Evolutionary conservation across 2,113 vertebrate species (phyloP), one percentile per base, ranked within the genome.

Genomic region (Leucosticte australis): DNA sequence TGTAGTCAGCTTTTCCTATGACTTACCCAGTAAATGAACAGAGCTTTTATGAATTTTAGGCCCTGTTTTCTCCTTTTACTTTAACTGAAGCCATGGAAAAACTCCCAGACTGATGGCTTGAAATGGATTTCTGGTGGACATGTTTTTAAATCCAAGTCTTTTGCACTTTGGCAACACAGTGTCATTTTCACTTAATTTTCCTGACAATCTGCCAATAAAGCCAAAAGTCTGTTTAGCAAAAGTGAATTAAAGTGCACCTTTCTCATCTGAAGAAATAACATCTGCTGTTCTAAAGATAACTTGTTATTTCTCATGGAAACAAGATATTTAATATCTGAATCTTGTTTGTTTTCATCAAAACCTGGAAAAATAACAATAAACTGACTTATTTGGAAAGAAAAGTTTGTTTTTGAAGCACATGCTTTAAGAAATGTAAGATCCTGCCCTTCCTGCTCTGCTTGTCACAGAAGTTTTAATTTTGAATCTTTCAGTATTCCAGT

Each of bases 151-250:
- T 89, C 55, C 68, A 81, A 95, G 85, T 27, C 35, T 92, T 85
- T 92, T 81, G 44, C 69, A 78, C 63, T 94, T 86, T 90, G 88
- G 79, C 92, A 94, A 63, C 1, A 4, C 9, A 22, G 33, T 59
- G 52, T 77, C 15, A 2, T 80, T 92, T 83, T 93, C 83, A 78
- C 68, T 95, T 83, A 70, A 75, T 92, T 96, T 90, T 96, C 90
- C 88, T 93, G 82, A 92, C 63, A 70, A n/a, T 7, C 22, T 56
- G 73, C 83, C 94, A 94, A 64, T 75, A 74, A 77, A 90, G 59
- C 56, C 90, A 64, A 62, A 95, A 80, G 20, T 57, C n/a, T 78
- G n/a, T 60, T 92, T 81, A 93, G 76, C 17, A 83, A 56, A 91
- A 84, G 49, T 24, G 70, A 93, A 71, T 85, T 90, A 56, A 87